Conservation (phyloP, 2,888 invertebrate genomes). For the Watsonalla cultraria region DNA sequence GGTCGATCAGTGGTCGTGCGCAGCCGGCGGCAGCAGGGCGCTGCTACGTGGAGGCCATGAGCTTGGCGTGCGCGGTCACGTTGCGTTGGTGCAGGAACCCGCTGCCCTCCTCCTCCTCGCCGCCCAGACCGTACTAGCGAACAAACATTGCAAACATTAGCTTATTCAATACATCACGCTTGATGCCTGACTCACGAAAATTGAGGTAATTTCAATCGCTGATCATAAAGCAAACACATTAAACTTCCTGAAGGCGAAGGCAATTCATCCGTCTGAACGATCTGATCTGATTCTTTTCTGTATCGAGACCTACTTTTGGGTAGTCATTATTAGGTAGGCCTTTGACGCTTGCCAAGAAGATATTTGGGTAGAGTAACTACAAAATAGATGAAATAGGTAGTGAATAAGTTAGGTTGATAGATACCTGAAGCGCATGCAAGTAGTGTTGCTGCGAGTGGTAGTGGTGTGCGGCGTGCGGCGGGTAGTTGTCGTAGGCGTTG, state of each 20-base stretch:
- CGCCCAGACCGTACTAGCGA: slow-evolving; percentile 61
- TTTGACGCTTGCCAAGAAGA: too few species aligned
- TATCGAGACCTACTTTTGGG: too few species aligned
- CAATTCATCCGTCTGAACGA: too few species aligned
- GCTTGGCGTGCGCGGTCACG: slow-evolving; percentile 89
- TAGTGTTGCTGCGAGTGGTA: slow-evolving; percentile 76
- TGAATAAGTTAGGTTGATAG: neutral
- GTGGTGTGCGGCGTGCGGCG: slow-evolving; percentile 41
- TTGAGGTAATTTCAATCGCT: too few species aligned
- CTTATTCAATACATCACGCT: neutral
- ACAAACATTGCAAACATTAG: slow-evolving; percentile 1
- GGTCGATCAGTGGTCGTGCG: slow-evolving; percentile 3
- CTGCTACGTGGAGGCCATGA: slow-evolving; percentile 89
- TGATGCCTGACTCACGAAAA: too few species aligned
- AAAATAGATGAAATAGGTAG: too few species aligned
- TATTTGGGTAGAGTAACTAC: too few species aligned
- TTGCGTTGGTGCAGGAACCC: slow-evolving; percentile 92
- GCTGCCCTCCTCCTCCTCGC: slow-evolving; percentile 79
- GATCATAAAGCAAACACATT: too few species aligned
- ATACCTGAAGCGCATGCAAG: slow-evolving; percentile 74
- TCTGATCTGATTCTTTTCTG: too few species aligned
- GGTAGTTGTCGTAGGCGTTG: slow-evolving; percentile 47
- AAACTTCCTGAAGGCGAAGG: too few species aligned
- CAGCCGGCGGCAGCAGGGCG: neutral
- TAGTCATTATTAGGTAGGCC: too few species aligned